phyloP scores from a whole-genome alignment of 2,888 invertebrate genomes.

The Cheilosia variabilis region DNA sequence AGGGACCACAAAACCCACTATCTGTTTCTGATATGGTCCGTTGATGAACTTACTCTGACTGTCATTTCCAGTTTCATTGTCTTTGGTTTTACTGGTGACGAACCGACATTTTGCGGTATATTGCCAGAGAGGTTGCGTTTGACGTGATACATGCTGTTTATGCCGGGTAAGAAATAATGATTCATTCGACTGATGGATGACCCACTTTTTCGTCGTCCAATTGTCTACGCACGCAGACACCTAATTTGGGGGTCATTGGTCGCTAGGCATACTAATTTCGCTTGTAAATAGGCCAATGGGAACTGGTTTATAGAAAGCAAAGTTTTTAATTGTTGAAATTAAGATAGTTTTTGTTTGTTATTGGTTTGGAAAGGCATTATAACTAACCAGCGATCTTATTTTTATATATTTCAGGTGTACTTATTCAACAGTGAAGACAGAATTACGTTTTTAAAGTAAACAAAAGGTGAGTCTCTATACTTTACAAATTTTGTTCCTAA shows the following conservation, averaged over 20 bases:
- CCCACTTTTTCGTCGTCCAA: not conserved
- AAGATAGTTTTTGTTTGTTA: not conserved
- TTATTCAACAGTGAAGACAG: constrained; percentile 15
- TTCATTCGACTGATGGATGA: constrained; percentile 1
- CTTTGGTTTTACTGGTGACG: not conserved
- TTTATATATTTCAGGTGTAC: constrained; percentile 48
- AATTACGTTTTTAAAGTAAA: constrained; percentile 26
- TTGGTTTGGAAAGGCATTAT: not conserved
- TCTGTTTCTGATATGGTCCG: not conserved
- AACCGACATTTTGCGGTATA: not conserved
- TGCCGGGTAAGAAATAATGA: constrained; percentile 1
- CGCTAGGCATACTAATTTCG: constrained; percentile 2
- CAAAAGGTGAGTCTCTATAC: constrained; percentile 36
- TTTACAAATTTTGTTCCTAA: no score
- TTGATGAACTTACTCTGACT: not conserved
- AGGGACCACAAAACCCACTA: not conserved
- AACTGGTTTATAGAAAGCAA: constrained; percentile 10
- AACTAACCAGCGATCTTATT: not conserved
- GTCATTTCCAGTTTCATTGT: not conserved
- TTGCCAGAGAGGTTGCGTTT: not conserved
- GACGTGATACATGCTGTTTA: not conserved
- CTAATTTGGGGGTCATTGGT: constrained; percentile 3
- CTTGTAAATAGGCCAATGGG: constrained; percentile 4
- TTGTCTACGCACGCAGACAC: not conserved
- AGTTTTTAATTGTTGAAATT: not conserved